Conservation (phyloP, 2,888 invertebrate species). For the Alviniconcha strummeri region DNA sequence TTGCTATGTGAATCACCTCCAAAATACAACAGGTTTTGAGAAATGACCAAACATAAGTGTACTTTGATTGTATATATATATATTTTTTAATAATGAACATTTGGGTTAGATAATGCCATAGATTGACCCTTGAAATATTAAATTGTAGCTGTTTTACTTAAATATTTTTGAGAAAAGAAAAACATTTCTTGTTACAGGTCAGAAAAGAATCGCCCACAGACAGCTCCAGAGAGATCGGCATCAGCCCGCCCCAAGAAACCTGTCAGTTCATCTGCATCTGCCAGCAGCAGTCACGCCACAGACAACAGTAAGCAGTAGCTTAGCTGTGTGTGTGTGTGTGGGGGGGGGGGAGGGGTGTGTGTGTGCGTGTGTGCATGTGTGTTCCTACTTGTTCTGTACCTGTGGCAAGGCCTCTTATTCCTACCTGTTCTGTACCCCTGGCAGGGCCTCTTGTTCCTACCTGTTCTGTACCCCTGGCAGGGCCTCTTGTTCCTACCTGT, state of each 20-base stretch:
- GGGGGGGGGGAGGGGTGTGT: no score
- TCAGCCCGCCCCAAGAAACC: constrained; percentile 25
- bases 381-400: neutral
- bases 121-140: neutral
- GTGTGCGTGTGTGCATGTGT: neutral
- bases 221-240: constrained; percentile 46
- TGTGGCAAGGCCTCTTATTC: neutral
- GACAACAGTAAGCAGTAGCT: constrained; percentile 4
- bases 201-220: constrained; percentile 51
- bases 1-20: no score
- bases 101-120: neutral
- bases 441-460: no score
- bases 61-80: neutral
- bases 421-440: neutral
- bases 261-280: neutral
- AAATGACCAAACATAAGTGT: no score
- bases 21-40: no score
- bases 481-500: no score
- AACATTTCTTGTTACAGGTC: constrained; percentile 27
- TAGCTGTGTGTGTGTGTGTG: neutral
- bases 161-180: neutral
- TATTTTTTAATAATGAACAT: neutral
- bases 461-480: no score
- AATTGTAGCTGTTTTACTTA: neutral
- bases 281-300: neutral